Evolutionary conservation across 2,113 vertebrate genomes (phyloP).

Genomic region (Rutilus rutilus): DNA sequence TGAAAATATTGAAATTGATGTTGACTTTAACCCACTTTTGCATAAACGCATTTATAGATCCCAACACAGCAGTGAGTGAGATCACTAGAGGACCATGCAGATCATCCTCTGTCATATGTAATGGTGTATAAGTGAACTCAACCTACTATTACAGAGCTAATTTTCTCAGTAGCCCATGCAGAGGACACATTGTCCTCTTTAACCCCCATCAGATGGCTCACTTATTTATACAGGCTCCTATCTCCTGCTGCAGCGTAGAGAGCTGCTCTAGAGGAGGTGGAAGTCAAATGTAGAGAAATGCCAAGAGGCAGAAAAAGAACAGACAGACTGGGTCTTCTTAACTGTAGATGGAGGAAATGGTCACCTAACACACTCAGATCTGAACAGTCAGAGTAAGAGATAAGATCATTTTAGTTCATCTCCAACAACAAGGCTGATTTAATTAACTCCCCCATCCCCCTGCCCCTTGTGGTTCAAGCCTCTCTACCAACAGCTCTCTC

Average conservation of each 20-base stretch:
- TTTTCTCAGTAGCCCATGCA: slow-evolving; percentile 5
- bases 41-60: background rate
- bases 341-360: slow-evolving; percentile 8
- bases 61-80: background rate
- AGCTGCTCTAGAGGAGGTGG: background rate
- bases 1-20: background rate
- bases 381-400: slow-evolving; percentile 50
- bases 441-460: slow-evolving; percentile 74
- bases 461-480: slow-evolving; percentile 46
- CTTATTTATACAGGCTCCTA: slow-evolving; percentile 23
- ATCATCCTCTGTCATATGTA: slow-evolving; percentile 30
- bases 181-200: slow-evolving; percentile 40
- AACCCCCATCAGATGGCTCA: background rate
- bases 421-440: slow-evolving; percentile 71
- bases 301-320: background rate
- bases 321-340: background rate
- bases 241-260: background rate
- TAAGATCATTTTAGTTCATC: slow-evolving; percentile 76
- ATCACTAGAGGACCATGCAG: background rate
- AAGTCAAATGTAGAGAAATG: background rate
- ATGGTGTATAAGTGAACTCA: slow-evolving; percentile 2
- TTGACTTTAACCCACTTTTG: background rate
- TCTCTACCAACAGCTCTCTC: slow-evolving; percentile 35
- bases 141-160: slow-evolving; percentile 3
- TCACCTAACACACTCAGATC: slow-evolving; percentile 48